Conservation (phyloP, 1,140 invertebrate genomes). For the Drosophila orosa region DNA sequence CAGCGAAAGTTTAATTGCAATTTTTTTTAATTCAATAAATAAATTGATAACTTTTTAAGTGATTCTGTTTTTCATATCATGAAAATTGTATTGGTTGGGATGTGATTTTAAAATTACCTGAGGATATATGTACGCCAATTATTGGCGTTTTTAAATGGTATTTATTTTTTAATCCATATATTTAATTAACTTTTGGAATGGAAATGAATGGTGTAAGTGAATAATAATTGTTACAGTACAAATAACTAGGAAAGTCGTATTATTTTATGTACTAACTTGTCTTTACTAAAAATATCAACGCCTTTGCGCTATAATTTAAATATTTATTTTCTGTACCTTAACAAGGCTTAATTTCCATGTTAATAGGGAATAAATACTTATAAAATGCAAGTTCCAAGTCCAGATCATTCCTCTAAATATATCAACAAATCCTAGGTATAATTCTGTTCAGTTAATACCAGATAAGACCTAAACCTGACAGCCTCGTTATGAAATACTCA, state of each 20-base stretch:
- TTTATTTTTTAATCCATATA: background rate
- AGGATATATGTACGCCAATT: background rate
- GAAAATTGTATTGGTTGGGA: background rate
- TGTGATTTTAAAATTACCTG: conserved; percentile 8
- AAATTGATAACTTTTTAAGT: conserved; percentile 34
- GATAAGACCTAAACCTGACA: background rate
- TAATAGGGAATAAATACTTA: background rate
- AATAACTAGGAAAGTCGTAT: background rate
- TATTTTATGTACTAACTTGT: no score
- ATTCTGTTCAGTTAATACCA: background rate
- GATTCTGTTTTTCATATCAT: conserved; percentile 1
- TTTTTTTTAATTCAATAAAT: conserved; percentile 22
- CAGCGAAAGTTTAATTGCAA: conserved; percentile 21
- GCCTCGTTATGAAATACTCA: background rate
- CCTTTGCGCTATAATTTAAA: no score
- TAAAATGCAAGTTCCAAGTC: background rate
- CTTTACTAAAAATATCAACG: no score
- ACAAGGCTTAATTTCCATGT: background rate
- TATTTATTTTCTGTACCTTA: background rate
- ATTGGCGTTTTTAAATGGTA: background rate
- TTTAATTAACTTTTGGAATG: background rate
- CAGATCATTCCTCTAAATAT: background rate
- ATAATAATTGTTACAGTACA: background rate
- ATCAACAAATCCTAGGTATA: background rate
- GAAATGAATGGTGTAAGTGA: background rate